phyloP scores from a whole-genome alignment of 1,140 invertebrate genomes.

The Ceratina australensis region DNA sequence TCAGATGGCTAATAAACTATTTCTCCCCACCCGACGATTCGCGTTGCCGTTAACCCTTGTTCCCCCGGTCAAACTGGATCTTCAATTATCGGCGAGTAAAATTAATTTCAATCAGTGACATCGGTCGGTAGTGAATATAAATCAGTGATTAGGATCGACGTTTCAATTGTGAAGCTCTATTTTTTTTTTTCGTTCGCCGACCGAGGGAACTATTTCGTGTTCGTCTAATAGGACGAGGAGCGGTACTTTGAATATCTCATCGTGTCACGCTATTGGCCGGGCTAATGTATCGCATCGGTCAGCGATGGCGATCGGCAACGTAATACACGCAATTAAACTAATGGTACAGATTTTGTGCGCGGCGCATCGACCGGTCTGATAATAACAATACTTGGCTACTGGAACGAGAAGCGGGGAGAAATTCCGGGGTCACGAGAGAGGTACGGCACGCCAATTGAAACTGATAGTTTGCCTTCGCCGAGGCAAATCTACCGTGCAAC shows the following conservation, averaged over 20 bases:
- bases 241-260: too few relatives aligned
- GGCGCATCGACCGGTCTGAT: constrained; percentile 14
- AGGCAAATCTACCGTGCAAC: constrained; percentile 28
- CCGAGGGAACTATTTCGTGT: too few relatives aligned
- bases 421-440: constrained; percentile 8
- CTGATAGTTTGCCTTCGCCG: constrained; percentile 15
- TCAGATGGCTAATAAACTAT: background rate
- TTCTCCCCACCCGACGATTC: too few relatives aligned
- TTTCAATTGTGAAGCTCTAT: too few relatives aligned
- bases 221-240: too few relatives aligned
- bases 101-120: too few relatives aligned
- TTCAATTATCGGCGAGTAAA: too few relatives aligned
- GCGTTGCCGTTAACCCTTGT: too few relatives aligned
- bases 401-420: constrained; percentile 17
- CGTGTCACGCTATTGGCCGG: background rate
- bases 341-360: constrained; percentile 14
- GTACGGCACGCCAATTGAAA: constrained; percentile 31
- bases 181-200: too few relatives aligned
- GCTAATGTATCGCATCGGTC: background rate
- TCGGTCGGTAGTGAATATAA: too few relatives aligned
- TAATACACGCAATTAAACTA: constrained; percentile 13
- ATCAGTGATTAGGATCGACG: too few relatives aligned
- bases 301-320: background rate
- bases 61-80: too few relatives aligned
- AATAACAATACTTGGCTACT: constrained; percentile 26